Evolutionary conservation across 1,140 invertebrate genomes (phyloP).

Genomic region (Lanistes nyassanus): DNA sequence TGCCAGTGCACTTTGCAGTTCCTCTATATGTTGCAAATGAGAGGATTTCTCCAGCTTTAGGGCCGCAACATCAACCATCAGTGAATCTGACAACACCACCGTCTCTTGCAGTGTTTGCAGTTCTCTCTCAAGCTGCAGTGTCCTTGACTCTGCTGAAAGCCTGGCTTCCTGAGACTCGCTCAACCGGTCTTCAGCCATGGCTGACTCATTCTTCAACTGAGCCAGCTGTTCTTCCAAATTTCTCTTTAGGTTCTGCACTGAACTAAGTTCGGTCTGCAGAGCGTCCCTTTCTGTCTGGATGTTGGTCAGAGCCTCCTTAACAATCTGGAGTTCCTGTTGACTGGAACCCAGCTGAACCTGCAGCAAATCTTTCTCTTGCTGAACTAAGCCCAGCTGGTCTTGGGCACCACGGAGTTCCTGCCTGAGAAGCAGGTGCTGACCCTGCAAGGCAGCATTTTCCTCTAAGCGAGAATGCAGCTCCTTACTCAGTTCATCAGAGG

Average conservation of each 20-base stretch:
- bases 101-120: constrained; percentile 3
- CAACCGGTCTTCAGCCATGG: neutral
- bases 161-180: neutral
- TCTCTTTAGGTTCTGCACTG: constrained; percentile 3
- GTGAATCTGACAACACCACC: neutral
- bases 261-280: constrained; percentile 9
- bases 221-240: constrained; percentile 11
- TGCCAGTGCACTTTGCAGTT: constrained; percentile 10
- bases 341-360: constrained; percentile 6
- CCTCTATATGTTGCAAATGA: neutral
- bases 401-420: constrained; percentile 1
- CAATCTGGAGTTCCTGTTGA: constrained; percentile 4
- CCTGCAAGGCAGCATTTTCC: constrained; percentile 9
- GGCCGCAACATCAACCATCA: constrained; percentile 9
- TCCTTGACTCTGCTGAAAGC: constrained; percentile 1
- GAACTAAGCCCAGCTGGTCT: neutral
- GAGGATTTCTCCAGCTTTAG: constrained; percentile 5
- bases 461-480: constrained; percentile 10
- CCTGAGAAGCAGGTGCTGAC: neutral
- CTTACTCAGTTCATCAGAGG: constrained; percentile 4
- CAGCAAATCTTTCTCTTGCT: neutral
- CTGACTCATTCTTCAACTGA: neutral
- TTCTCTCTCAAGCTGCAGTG: constrained; percentile 5
- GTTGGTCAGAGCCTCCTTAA: too few species aligned
- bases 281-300: neutral